phyloP scores from a whole-genome alignment of 2,797 vertebrate species.

The Pangasius sanitwongsei region DNA sequence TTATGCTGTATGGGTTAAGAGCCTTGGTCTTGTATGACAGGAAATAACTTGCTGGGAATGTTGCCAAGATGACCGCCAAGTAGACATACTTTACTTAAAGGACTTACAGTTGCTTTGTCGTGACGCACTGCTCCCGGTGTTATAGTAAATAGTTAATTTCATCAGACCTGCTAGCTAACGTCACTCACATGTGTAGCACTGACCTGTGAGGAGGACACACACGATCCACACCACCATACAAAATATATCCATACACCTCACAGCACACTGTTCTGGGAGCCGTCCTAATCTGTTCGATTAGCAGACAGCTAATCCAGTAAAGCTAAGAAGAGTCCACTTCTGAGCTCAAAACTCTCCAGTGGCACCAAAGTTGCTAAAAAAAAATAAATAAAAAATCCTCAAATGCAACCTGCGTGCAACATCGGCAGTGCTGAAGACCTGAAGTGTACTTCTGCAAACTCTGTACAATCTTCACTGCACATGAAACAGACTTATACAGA shows the following conservation, averaged over 20 bases:
- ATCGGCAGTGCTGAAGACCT: background rate
- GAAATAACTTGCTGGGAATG: background rate
- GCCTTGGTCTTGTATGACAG: background rate
- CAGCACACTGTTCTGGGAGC: no score
- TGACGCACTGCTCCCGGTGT: background rate
- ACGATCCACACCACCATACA: background rate
- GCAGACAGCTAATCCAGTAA: background rate
- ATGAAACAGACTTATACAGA: background rate
- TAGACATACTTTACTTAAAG: background rate
- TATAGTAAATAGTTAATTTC: background rate
- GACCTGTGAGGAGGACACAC: background rate
- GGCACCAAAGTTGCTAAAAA: background rate
- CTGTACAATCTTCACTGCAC: background rate
- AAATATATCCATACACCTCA: background rate
- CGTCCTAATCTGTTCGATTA: background rate
- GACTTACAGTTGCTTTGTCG: background rate
- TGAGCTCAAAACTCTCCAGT: background rate
- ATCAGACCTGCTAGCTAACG: background rate
- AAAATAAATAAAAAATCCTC: background rate
- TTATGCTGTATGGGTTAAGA: no score
- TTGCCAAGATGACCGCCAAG: background rate
- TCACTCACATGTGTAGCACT: background rate
- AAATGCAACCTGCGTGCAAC: background rate
- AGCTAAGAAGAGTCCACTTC: background rate
- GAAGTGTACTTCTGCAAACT: background rate